phyloP scores from a whole-genome alignment of 2,113 vertebrate genomes.

The Galemys pyrenaicus region DNA sequence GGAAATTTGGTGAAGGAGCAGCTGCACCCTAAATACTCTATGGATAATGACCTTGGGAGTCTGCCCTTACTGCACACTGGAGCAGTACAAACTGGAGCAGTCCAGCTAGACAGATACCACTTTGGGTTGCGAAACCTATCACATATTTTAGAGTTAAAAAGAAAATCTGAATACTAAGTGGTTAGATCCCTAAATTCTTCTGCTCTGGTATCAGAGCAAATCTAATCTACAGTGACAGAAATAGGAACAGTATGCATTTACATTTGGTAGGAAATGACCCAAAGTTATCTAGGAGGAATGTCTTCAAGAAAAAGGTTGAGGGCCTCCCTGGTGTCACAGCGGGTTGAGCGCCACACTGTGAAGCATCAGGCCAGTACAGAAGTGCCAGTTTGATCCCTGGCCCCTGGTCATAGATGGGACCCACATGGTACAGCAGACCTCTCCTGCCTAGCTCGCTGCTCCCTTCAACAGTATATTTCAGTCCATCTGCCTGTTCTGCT shows the following conservation, averaged over 20 bases:
- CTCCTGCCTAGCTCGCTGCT: too few species aligned
- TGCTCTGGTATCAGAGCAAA: neutral
- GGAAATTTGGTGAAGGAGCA: neutral
- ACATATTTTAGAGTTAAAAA: neutral
- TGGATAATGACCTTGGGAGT: neutral
- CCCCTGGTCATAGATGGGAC: too few species aligned
- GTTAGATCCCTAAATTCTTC: neutral
- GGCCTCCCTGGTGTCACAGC: too few species aligned
- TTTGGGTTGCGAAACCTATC: neutral
- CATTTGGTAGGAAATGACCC: neutral
- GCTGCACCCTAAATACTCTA: neutral
- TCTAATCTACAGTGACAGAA: neutral
- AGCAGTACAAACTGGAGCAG: neutral
- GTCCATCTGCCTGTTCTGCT: too few species aligned
- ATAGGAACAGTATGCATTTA: neutral
- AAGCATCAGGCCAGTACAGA: too few species aligned
- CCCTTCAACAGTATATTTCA: too few species aligned
- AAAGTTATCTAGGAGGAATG: neutral
- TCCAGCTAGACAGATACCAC: neutral
- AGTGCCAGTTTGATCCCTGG: too few species aligned
- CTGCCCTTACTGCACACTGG: neutral
- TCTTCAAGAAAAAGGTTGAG: neutral
- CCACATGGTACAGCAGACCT: too few species aligned
- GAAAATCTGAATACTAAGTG: neutral
- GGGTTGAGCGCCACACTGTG: too few species aligned